Conservation (phyloP, 2,888 invertebrate species). For the Microdon myrmicae region DNA sequence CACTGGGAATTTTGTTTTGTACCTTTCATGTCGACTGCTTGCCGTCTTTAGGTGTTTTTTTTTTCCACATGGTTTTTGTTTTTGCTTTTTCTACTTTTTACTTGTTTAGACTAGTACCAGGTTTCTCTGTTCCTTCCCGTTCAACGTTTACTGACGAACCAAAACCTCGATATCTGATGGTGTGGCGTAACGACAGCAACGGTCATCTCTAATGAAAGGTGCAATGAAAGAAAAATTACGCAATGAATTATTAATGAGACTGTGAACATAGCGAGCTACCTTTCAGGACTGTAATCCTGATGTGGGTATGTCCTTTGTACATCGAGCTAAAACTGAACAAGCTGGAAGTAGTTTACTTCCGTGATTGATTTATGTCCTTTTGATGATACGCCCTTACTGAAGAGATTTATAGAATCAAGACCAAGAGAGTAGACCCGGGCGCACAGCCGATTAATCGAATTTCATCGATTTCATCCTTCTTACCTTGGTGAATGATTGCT, state of each 20-base stretch:
- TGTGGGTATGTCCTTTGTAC: conserved; percentile 23
- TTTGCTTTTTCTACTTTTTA: conserved; percentile 8
- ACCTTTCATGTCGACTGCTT: too few species aligned
- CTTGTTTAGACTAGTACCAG: too few species aligned
- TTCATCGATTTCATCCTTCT: conserved; percentile 34
- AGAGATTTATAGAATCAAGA: conserved; percentile 22
- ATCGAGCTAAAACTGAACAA: conserved; percentile 27
- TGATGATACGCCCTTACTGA: conserved; percentile 37
- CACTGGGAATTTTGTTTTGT: conserved; percentile 38
- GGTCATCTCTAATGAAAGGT: conserved; percentile 52
- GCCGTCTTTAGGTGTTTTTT: conserved; percentile 2
- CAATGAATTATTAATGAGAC: conserved; percentile 51
- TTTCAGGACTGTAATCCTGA: conserved; percentile 8
- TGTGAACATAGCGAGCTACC: conserved; percentile 13
- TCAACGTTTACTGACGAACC: conserved; percentile 27
- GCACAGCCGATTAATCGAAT: conserved; percentile 30
- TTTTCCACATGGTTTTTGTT: not conserved
- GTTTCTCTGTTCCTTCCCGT: conserved; percentile 32
- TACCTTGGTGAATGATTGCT: conserved; percentile 20
- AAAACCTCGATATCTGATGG: conserved; percentile 13
- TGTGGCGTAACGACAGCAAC: conserved; percentile 15
- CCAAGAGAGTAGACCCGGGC: not conserved
- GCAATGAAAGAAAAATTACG: conserved; percentile 52
- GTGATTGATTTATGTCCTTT: conserved; percentile 50
- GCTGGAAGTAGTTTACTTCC: conserved; percentile 40